phyloP scores from a whole-genome alignment of 2,797 vertebrate genomes.

The Hybognathus amarus region DNA sequence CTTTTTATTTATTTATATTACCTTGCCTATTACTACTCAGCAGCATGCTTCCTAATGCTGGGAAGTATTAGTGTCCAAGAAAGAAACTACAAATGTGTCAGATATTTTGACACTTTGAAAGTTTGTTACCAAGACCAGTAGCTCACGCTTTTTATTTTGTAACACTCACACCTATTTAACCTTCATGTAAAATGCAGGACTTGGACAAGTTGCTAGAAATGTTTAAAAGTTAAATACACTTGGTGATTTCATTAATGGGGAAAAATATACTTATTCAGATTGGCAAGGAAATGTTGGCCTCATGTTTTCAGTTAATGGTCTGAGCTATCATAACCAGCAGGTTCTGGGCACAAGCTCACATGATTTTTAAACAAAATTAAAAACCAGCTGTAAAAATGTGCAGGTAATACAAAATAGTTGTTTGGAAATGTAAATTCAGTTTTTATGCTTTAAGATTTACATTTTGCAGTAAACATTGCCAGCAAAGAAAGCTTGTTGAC shows the following conservation, averaged over 20 bases:
- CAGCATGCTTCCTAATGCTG: neutral
- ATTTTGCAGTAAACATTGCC: neutral
- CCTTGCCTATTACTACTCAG: neutral
- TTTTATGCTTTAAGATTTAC: conserved; percentile 4
- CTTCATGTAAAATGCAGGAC: neutral
- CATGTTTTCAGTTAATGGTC: conserved; percentile 21
- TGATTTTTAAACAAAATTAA: conserved; percentile 22
- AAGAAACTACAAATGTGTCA: neutral
- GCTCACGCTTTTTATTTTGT: neutral
- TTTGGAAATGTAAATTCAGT: conserved; percentile 25
- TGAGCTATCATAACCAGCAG: conserved; percentile 6
- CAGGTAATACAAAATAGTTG: conserved; percentile 7
- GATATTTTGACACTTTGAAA: neutral
- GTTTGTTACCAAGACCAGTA: neutral
- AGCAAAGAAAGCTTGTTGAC: neutral
- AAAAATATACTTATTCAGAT: conserved; percentile 12
- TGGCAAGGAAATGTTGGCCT: conserved; percentile 18
- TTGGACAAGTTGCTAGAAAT: neutral
- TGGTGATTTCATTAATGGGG: conserved; percentile 13
- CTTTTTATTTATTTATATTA: neutral
- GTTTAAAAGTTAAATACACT: neutral
- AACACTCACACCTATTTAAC: neutral
- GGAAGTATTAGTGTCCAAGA: conserved; percentile 5
- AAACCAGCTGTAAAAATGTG: conserved; percentile 23
- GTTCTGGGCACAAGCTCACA: conserved; percentile 16